Evolutionary conservation across 2,888 invertebrate genomes (phyloP), one percentile per base, ranked within the genome.

Genomic region (Agrochola litura): DNA sequence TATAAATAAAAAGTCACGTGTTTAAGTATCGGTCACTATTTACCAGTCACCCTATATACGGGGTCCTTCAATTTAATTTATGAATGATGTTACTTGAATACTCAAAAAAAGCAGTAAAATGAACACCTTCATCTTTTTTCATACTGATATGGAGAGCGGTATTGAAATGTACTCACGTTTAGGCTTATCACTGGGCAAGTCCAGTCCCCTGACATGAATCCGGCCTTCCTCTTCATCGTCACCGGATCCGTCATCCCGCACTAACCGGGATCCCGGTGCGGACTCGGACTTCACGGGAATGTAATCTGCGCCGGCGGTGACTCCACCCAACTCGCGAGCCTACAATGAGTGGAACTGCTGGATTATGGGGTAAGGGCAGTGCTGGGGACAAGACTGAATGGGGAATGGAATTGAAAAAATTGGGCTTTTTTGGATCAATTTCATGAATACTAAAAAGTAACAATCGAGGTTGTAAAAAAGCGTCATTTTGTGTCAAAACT

Each of bases 121-220:
- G 12, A 63, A 22, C 37, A 43, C n/a, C 64, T 16, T 6, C 22
- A 22, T 63, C 12, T 63, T 64, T n/a, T 37, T n/a, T 64, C 8
- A 64, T n/a, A 41, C 22, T n/a, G 8, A n/a, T 64, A 41, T 8
- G 22, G 12, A 19, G 12, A 49, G 12, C 12, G 37, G 16, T 37
- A 67, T 58, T 58, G 6, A 30, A 54, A 67, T 68, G 37, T n/a
- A 41, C 89, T 98, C 97, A 92, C 98, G 98, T 81, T 98, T 98
- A 91, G 96, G 96, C 87, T 96, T 96, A 85, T 96, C 96, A 74
- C 94, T 96, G 58, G 96, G 96, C 91, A 96, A 83, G 19, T 96
- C 95, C 73, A 99, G 98, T 4, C 98, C 98, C 71, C 98, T 97
- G 97, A 99, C 99, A 91, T 98, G 98, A 75, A 99, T 98, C 88